phyloP scores from a whole-genome alignment of 2,797 vertebrate species.

The Enteromius viviparus region DNA sequence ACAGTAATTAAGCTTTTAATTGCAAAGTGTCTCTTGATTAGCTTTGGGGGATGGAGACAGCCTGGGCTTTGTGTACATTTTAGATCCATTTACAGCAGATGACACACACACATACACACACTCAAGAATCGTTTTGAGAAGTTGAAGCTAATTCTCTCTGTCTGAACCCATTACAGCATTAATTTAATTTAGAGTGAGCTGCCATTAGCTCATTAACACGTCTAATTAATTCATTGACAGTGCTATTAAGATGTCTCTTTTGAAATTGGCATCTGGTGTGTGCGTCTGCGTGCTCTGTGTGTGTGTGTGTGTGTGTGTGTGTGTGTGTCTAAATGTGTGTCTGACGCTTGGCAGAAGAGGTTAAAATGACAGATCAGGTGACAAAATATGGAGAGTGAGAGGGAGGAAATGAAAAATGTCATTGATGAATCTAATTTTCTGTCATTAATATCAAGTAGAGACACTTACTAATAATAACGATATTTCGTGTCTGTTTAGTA shows the following conservation, averaged over 20 bases:
- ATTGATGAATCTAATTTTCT: conserved; percentile 59
- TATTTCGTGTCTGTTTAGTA: not conserved
- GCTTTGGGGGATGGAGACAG: conserved; percentile 89
- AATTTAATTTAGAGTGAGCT: conserved; percentile 99
- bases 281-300: conserved; percentile 38
- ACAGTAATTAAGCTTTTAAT: conserved; percentile 97
- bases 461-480: not conserved
- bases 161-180: conserved; percentile 99
- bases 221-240: conserved; percentile 99
- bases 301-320: conserved; percentile 23
- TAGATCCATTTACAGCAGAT: conserved; percentile 50
- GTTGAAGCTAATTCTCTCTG: conserved; percentile 99
- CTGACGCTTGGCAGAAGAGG: conserved; percentile 52
- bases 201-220: conserved; percentile 99
- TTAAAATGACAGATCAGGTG: conserved; percentile 58
- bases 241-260: conserved; percentile 99
- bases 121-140: conserved; percentile 99
- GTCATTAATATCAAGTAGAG: conserved; percentile 19
- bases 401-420: conserved; percentile 83
- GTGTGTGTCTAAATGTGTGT: conserved; percentile 32
- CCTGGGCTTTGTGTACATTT: conserved; percentile 46
- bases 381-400: conserved; percentile 78
- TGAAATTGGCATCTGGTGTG: conserved; percentile 85
- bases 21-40: conserved; percentile 94
- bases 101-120: conserved; percentile 79